Base-by-base conservation (phyloP, 2,113 vertebrate genomes). In the Condylura cristata region DNA sequence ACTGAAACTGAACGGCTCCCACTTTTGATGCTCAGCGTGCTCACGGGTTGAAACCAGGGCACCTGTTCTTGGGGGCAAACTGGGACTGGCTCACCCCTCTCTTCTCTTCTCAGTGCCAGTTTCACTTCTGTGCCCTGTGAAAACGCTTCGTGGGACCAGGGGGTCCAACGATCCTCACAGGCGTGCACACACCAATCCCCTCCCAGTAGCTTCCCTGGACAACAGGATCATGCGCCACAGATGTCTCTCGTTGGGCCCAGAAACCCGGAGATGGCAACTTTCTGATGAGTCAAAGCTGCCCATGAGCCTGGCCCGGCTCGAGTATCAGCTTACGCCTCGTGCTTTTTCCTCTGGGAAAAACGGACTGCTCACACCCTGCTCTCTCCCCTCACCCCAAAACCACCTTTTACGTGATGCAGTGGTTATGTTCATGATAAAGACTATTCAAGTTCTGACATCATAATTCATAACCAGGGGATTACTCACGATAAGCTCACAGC, bases 371-470 rank as follows among this genome's bases (percentile, higher is more conserved):
- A 14, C 11, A 8, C 37, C 58, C 63, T 53, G 75, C 14, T 51
- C 74, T 48, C n/a, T 16, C 74, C 58, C 7, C 53, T 8, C 53
- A 18, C 51, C 53, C 53, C 7, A n/a, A n/a, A n/a, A n/a, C n/a
- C n/a, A n/a, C 53, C 51, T 70, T 46, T 8, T 24, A 53, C 28
- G 26, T 58, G 90, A 94, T 34, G 87, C 17, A 66, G 72, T 5
- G 82, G 51, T 26, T 60, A 34, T 82, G 48, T 79, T 92, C 84
- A 79, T 20, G 68, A 71, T 90, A 46, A 63, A 95, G 85, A 90
- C 90, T 71, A 83, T 41, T 82, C 88, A 30, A 66, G 81, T 71
- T 96, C 93, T 96, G 95, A 96, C 93, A 89, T 95, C 96, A 71
- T 48, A 48, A 71, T 39, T 56, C 20, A 24, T 34, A 18, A 37